Base-by-base conservation (phyloP, 1,140 invertebrate genomes). In the Melitaea cinxia region DNA sequence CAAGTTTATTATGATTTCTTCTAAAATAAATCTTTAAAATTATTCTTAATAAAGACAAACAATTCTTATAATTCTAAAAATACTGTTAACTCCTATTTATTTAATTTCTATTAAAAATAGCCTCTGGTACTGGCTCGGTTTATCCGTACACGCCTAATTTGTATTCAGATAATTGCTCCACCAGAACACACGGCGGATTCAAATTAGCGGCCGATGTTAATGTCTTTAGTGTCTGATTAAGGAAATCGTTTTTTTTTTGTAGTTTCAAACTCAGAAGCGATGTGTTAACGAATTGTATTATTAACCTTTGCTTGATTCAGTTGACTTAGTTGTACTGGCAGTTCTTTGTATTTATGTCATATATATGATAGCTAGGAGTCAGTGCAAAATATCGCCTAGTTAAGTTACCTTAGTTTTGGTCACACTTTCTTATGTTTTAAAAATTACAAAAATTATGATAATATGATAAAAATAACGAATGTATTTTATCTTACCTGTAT, bases 401-500 rank as follows among this genome's bases (percentile, higher is more conserved):
- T n/a, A n/a, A n/a, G n/a, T n/a, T n/a, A n/a, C n/a, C n/a, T n/a
- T n/a, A n/a, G n/a, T n/a, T n/a, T n/a, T n/a, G n/a, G n/a, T n/a
- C n/a, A n/a, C n/a, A n/a, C n/a, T n/a, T n/a, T n/a, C n/a, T n/a
- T n/a, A n/a, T n/a, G n/a, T n/a, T n/a, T n/a, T n/a, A n/a, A n/a
- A n/a, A n/a, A n/a, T n/a, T n/a, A n/a, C n/a, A n/a, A n/a, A n/a
- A n/a, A n/a, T n/a, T n/a, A n/a, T n/a, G n/a, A n/a, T n/a, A n/a
- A n/a, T n/a, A n/a, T n/a, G n/a, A n/a, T n/a, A n/a, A n/a, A n/a
- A n/a, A n/a, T n/a, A n/a, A n/a, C n/a, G n/a, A 65, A 65, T 65
- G 54, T 37, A 45, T 68, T n/a, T 52, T 65, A 47, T 74, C 66
- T 65, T 85, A 99, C 98, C 95, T 99, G 98, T 89, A 99, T 99